Evolutionary conservation across 1,140 invertebrate genomes (phyloP).

Genomic region (Zophobas atratus): DNA sequence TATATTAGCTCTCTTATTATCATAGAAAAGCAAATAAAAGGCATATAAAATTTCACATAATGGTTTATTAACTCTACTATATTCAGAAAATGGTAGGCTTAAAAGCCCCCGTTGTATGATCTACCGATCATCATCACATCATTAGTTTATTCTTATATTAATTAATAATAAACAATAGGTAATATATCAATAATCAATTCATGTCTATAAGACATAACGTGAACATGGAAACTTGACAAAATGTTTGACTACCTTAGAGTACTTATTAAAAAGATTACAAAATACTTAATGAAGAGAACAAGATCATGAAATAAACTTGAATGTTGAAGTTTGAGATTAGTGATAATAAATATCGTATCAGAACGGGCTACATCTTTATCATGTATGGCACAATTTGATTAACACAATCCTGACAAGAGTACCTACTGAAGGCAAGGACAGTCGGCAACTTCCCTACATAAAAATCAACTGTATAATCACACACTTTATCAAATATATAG

Average conservation of each 20-base stretch:
- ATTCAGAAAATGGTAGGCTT: constrained; percentile 68
- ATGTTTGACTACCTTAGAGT: constrained; percentile 63
- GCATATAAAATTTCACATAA: constrained; percentile 64
- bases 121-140: constrained; percentile 69
- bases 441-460: constrained; percentile 59
- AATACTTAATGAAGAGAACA: constrained; percentile 20
- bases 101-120: constrained; percentile 67
- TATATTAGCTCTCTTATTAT: no score
- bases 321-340: constrained; percentile 15
- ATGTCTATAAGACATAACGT: constrained; percentile 67
- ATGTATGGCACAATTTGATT: constrained; percentile 63
- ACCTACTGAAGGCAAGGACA: constrained; percentile 61
- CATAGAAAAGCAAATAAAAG: constrained; percentile 34
- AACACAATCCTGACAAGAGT: constrained; percentile 54
- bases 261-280: constrained; percentile 10
- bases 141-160: constrained; percentile 69
- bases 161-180: constrained; percentile 67
- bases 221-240: constrained; percentile 66
- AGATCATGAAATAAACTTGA: constrained; percentile 41
- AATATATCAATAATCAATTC: constrained; percentile 66
- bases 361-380: constrained; percentile 26
- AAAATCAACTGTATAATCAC: constrained; percentile 60
- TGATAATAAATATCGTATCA: constrained; percentile 27
- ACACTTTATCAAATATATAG: constrained; percentile 65
- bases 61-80: constrained; percentile 70